Evolutionary conservation across 2,888 invertebrate genomes (phyloP).

Genomic region (Notocelia uddmanniana): DNA sequence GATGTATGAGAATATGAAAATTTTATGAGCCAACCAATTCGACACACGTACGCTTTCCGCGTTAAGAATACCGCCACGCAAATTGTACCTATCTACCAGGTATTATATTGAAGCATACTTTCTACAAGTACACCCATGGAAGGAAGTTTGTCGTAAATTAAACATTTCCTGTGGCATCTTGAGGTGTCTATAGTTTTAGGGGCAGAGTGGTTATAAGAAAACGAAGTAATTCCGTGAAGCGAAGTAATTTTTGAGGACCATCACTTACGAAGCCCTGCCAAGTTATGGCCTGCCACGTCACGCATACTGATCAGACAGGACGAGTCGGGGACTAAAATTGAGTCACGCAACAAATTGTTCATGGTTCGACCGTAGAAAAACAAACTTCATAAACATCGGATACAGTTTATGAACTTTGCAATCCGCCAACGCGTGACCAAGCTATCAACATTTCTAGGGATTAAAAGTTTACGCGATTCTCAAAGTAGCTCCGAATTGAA

Average conservation of each 20-base stretch:
- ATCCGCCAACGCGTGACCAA: constrained; percentile 38
- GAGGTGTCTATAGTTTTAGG: constrained; percentile 31
- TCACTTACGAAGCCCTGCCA: constrained; percentile 40
- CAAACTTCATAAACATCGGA: constrained; percentile 43
- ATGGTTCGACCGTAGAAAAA: constrained; percentile 40
- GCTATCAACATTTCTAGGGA: constrained; percentile 17
- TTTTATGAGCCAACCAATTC: constrained; percentile 45
- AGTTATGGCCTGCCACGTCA: constrained; percentile 45
- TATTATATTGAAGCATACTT: constrained; percentile 9
- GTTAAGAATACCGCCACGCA: constrained; percentile 43
- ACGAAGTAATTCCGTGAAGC: constrained; percentile 33
- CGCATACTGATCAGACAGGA: constrained; percentile 47
- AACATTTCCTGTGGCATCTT: constrained; percentile 4
- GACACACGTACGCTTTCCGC: constrained; percentile 44
- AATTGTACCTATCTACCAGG: constrained; percentile 19
- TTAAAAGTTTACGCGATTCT: constrained; percentile 22
- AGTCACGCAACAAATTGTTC: constrained; percentile 48
- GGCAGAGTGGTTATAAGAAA: constrained; percentile 25
- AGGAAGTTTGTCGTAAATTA: background rate
- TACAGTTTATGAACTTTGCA: constrained; percentile 42
- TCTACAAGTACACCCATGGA: too few relatives aligned
- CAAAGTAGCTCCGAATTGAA: constrained; percentile 23
- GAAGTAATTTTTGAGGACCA: constrained; percentile 43
- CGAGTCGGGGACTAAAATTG: constrained; percentile 45
- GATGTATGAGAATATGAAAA: constrained; percentile 53